Evolutionary conservation across 2,888 invertebrate species (phyloP), one percentile per base, ranked within the genome.

Genomic region (Smittia sp.): DNA sequence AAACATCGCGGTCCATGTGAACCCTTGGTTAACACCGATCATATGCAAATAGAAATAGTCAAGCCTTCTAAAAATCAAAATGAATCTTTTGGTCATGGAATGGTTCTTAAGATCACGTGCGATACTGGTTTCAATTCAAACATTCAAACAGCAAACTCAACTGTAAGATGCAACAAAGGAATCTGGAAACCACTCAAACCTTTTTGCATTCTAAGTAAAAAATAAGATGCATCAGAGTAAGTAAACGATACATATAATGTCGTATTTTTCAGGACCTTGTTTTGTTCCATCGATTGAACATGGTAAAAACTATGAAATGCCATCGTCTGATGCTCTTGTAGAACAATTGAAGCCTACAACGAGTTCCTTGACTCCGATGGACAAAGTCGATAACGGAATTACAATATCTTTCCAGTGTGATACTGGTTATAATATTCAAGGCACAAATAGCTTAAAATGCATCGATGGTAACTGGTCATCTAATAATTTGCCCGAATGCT

Each of bases 121-220:
- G 89, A 89, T 0, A 88, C 89, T 76, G 93, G 93, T 1, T 93
- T 91, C 78, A 88, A 88, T 18, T 82, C 91, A 1, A 93, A 92
- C 79, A 84, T 92, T 75, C 88, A 88, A 74, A 85, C 86, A 20
- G 85, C 85, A 73, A 93, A 93, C 79, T 86, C 87, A 1, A 92
- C 93, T 0, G 90, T 90, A 0, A 89, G 89, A 78, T 96, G 96
- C 80, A 88, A 90, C 1, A 85, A 92, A 75, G 94, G 95, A 0
- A 86, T 90, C 76, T 95, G 95, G 95, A 91, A 89, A 77, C 93
- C 93, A 0, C 87, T 87, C 75, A 89, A 88, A 77, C 94, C 95
- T 0, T 86, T 87, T 77, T 96, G 95, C 80, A 85, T 89, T 78
- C 90, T 93, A 78, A 84, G 93, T 93, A 84, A 86, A 87, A 85